A percentile compares a stretch with the other conserved stretches of the same genome.
Evolutionary conservation across 2,113 vertebrate genomes (phyloP).

Genomic region (Carlito syrichta): DNA sequence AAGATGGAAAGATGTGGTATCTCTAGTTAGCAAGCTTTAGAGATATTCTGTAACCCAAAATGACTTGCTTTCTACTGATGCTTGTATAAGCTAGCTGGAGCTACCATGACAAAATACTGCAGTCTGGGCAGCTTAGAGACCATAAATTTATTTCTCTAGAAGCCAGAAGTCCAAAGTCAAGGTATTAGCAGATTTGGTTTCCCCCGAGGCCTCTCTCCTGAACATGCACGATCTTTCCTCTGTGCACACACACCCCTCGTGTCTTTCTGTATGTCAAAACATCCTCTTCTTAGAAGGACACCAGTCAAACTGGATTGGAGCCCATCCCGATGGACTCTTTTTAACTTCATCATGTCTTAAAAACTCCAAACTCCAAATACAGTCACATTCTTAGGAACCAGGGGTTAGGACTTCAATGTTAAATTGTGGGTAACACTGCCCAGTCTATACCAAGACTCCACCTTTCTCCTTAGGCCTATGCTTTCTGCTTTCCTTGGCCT

Average conservation of each 20-base stretch:
- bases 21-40: not conserved
- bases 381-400: not conserved
- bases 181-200: not conserved
- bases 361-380: not conserved
- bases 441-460: not conserved
- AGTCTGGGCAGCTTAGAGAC: not conserved
- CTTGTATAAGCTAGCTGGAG: not conserved
- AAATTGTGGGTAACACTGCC: not conserved
- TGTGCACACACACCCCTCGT: not conserved
- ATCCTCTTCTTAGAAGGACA: not conserved
- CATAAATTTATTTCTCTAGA: not conserved
- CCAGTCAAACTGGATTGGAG: not conserved
- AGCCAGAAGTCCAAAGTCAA: not conserved
- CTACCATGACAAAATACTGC: not conserved
- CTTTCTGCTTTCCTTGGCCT: not conserved
- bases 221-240: not conserved
- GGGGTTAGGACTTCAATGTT: not conserved
- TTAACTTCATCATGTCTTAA: not conserved
- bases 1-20: not conserved
- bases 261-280: not conserved
- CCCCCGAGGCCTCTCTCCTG: not conserved
- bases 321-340: not conserved
- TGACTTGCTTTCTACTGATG: too few relatives aligned
- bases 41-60: not conserved
- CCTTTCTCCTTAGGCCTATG: not conserved